These are phyloP conservation scores for Cataglyphis hispanica DNA, from an alignment of 1,140 invertebrate genomes.

Conservation along the genomic window DNA sequence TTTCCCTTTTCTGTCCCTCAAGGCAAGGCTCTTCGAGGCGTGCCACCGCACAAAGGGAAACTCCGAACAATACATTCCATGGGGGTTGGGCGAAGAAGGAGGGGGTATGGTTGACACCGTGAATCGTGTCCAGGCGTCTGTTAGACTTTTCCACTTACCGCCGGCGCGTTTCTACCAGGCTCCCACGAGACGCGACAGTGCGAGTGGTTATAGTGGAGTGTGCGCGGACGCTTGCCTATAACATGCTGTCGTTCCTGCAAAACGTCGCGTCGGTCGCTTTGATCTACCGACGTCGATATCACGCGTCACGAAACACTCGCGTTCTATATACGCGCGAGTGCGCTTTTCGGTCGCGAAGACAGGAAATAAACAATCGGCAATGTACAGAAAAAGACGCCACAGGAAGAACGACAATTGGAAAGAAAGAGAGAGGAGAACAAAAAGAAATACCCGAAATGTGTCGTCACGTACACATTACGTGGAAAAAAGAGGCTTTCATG, in stretches of 20 bases:
- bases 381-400: neutral
- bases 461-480: conserved; percentile 23
- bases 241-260: conserved; percentile 8
- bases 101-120: neutral
- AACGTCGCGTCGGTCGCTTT: conserved; percentile 71
- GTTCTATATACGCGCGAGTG: conserved; percentile 71
- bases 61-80: conserved; percentile 26
- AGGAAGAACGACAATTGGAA: neutral
- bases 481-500: conserved; percentile 5
- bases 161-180: conserved; percentile 16
- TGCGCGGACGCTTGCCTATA: neutral
- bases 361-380: conserved; percentile 71
- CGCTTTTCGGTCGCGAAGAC: conserved; percentile 73
- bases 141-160: conserved; percentile 49
- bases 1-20: neutral
- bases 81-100: neutral
- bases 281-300: conserved; percentile 81
- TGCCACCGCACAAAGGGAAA: conserved; percentile 22
- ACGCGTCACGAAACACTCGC: conserved; percentile 64
- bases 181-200: conserved; percentile 22
- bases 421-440: no score
- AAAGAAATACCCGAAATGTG: neutral
- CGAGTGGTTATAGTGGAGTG: conserved; percentile 19
- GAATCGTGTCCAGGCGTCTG: conserved; percentile 32
- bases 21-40: neutral